Evolutionary conservation across 2,113 vertebrate species (phyloP).

Genomic region (Empidonax traillii): DNA sequence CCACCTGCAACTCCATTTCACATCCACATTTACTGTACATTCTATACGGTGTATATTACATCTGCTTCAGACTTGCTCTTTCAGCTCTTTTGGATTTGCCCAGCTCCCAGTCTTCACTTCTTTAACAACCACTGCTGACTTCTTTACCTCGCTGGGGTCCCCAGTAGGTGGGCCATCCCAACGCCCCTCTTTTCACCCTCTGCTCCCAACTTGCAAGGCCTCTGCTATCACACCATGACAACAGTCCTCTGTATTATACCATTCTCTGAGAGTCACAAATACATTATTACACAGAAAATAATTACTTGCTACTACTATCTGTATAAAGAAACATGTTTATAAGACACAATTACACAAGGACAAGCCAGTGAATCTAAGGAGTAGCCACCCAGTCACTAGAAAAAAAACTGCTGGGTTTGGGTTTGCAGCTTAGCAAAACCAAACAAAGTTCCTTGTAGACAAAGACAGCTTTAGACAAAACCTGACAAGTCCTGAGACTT

Average conservation of each 20-base stretch:
- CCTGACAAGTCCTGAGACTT: background rate
- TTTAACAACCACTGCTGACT: background rate
- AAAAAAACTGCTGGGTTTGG: fast-evolving
- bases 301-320: background rate
- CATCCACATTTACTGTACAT: background rate
- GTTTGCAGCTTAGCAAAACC: background rate
- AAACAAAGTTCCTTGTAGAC: background rate
- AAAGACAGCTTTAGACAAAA: background rate
- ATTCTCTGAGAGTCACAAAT: background rate
- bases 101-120: background rate
- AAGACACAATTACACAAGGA: background rate
- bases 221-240: fast-evolving
- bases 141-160: background rate
- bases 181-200: background rate
- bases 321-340: background rate
- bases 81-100: background rate
- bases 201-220: background rate
- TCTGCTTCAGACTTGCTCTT: background rate
- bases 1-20: background rate
- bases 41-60: fast-evolving
- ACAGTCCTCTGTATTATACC: background rate
- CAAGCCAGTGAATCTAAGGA: background rate
- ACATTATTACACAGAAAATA: background rate
- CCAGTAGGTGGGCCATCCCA: fast-evolving
- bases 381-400: background rate